A percentile compares a stretch with the other conserved stretches of the same genome.
These are phyloP conservation scores for Brachionus paranguensis DNA, from an alignment of 1,140 invertebrate genomes.

Conservation along the genomic window DNA sequence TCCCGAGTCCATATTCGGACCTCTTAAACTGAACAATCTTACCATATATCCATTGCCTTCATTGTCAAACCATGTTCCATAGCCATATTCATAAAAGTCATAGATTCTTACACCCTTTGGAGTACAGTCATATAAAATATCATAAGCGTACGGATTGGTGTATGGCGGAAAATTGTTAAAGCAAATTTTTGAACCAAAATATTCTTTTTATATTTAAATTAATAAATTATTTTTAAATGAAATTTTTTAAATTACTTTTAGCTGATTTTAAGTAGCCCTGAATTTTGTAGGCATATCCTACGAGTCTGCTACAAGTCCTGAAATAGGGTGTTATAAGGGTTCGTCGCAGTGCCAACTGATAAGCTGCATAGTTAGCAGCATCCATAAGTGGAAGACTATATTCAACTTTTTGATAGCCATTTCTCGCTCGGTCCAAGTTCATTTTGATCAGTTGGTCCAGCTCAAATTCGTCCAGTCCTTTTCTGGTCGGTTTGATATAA, in stretches of 20 bases:
- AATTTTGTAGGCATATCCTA: neutral
- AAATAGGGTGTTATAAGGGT: neutral
- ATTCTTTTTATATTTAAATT: neutral
- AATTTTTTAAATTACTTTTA: neutral
- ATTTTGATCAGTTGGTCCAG: neutral
- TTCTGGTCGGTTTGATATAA: neutral
- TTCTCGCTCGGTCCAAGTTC: neutral
- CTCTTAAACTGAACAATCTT: neutral
- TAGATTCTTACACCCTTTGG: neutral
- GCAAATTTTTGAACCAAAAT: conserved; percentile 21
- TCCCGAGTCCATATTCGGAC: neutral
- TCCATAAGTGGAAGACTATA: conserved; percentile 4
- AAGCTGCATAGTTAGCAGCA: neutral
- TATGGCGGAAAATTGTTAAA: conserved; percentile 10
- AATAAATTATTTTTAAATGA: neutral
- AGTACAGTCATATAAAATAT: conserved; percentile 4
- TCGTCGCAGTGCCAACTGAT: neutral
- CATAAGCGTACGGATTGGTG: neutral
- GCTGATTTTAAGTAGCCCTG: neutral
- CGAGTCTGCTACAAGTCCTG: neutral
- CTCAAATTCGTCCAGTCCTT: neutral
- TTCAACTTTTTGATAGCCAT: neutral
- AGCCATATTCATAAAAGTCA: conserved; percentile 33
- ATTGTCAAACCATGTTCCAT: neutral
- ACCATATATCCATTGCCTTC: conserved; percentile 1